phyloP scores from a whole-genome alignment of 1,140 invertebrate species.

The Musca vetustissima region DNA sequence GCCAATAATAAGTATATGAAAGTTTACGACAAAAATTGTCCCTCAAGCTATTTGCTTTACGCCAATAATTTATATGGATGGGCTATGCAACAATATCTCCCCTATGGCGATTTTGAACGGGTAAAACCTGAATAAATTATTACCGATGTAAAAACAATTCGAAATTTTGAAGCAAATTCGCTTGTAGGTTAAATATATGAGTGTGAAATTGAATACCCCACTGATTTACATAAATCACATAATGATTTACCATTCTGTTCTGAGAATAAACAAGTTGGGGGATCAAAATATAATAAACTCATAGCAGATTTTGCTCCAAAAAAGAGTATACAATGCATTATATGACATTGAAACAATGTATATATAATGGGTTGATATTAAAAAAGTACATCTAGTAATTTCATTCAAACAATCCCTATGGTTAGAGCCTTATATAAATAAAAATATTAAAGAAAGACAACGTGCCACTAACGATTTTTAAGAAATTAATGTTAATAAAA shows the following conservation, averaged over 20 bases:
- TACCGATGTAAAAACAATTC: conserved; percentile 42
- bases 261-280: conserved; percentile 39
- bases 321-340: conserved; percentile 59
- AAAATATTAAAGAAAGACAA: conserved; percentile 54
- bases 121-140: conserved; percentile 38
- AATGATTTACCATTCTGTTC: conserved; percentile 59
- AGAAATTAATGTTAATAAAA: conserved; percentile 58
- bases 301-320: conserved; percentile 49
- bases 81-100: conserved; percentile 56
- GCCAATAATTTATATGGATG: conserved; percentile 62
- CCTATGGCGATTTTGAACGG: conserved; percentile 54
- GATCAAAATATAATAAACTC: conserved; percentile 44
- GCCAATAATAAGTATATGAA: no score
- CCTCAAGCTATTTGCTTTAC: conserved; percentile 55
- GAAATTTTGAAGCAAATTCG: no score
- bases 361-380: conserved; percentile 55
- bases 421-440: conserved; percentile 57
- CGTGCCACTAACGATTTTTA: conserved; percentile 55
- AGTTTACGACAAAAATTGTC: conserved; percentile 52
- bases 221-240: no score
- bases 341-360: conserved; percentile 57
- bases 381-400: conserved; percentile 59
- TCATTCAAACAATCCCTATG: conserved; percentile 59
- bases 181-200: conserved; percentile 60
- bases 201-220: no score